Evolutionary conservation across 2,888 invertebrate species (phyloP).

Genomic region (Bhutanitis thaidina): DNA sequence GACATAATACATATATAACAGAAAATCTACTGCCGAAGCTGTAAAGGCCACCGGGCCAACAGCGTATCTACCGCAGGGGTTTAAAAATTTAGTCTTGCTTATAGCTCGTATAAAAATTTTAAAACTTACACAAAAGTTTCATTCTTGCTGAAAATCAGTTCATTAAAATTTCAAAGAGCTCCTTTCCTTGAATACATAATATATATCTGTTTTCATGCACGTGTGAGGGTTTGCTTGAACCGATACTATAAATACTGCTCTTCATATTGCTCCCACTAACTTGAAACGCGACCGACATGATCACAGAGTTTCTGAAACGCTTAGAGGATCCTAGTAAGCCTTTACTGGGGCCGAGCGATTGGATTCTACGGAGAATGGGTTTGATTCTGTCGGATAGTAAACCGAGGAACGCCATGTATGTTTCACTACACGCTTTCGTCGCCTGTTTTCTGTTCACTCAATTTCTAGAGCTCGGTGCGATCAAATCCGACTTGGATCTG

Average conservation of each 20-base stretch:
- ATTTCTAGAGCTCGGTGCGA: slow-evolving; percentile 54
- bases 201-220: not conserved
- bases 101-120: too few species aligned
- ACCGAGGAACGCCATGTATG: slow-evolving; percentile 32
- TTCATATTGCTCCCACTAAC: not conserved
- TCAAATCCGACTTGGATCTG: slow-evolving; percentile 51
- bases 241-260: not conserved
- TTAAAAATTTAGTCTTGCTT: too few species aligned
- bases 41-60: too few species aligned
- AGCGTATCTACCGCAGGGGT: too few species aligned
- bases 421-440: slow-evolving; percentile 47
- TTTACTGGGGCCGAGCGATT: slow-evolving; percentile 55
- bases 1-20: too few species aligned
- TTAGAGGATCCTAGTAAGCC: slow-evolving; percentile 49
- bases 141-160: too few species aligned
- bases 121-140: too few species aligned
- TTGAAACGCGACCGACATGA: slow-evolving; percentile 37
- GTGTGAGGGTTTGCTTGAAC: not conserved
- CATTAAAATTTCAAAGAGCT: not conserved
- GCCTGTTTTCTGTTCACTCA: slow-evolving; percentile 54
- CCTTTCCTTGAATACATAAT: not conserved
- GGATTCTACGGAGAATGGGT: slow-evolving; percentile 48
- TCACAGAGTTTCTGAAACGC: slow-evolving; percentile 35
- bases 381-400: slow-evolving; percentile 48
- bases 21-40: too few species aligned